Percentiles rank a stretch among this genome's conserved stretches.
Evolutionary conservation across 2,888 invertebrate species (phyloP).

Genomic region (Tromatobia lineatoria): DNA sequence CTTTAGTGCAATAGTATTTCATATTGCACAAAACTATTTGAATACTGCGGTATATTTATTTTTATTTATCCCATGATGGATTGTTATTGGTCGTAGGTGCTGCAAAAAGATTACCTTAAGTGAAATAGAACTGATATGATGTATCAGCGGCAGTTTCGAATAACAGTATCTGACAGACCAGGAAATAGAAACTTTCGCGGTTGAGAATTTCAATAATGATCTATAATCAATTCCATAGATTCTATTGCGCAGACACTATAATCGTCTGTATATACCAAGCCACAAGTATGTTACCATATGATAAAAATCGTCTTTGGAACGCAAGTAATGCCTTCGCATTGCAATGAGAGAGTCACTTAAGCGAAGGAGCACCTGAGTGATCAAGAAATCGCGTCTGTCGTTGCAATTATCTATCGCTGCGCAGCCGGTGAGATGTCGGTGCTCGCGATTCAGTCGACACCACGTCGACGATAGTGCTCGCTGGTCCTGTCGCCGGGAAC

Average conservation of each 20-base stretch:
- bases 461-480: conserved; percentile 46
- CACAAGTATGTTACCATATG: conserved; percentile 10
- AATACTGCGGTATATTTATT: no score
- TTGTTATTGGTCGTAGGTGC: no score
- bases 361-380: conserved; percentile 47
- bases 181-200: conserved; percentile 11
- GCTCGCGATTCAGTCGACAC: conserved; percentile 50
- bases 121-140: background rate
- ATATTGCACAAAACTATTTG: no score
- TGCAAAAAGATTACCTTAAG: background rate
- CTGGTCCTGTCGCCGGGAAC: conserved; percentile 69
- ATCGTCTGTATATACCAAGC: background rate
- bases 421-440: conserved; percentile 52
- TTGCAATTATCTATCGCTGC: conserved; percentile 62
- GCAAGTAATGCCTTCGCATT: conserved; percentile 36
- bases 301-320: conserved; percentile 32
- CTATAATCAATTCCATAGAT: conserved; percentile 1
- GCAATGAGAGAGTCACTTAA: conserved; percentile 35
- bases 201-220: conserved; percentile 26
- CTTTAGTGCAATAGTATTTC: no score
- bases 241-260: background rate
- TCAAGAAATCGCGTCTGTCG: conserved; percentile 66
- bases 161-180: conserved; percentile 1
- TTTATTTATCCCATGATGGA: no score
- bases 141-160: background rate